Evolutionary conservation across 2,797 vertebrate species (phyloP).

Genomic region (Melanotaenia boesemani): DNA sequence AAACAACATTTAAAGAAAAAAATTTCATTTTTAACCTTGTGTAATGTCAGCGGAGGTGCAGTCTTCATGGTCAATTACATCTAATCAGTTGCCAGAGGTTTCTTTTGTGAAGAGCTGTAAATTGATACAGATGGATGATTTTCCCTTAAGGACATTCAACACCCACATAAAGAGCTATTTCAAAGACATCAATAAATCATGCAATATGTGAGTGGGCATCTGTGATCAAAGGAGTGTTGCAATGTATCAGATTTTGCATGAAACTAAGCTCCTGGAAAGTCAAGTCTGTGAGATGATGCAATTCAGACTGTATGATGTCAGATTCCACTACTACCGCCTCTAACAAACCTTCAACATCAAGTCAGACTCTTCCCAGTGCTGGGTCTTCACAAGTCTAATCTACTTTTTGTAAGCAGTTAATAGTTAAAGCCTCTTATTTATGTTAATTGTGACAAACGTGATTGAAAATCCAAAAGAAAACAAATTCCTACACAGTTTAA

Average conservation of each 20-base stretch:
- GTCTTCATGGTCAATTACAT: conserved; percentile 54
- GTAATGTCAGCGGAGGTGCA: background rate
- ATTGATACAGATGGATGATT: conserved; percentile 30
- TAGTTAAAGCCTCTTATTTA: background rate
- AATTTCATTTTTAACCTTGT: conserved; percentile 4
- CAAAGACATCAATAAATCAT: conserved; percentile 43
- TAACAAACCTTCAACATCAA: background rate
- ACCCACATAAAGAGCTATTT: conserved; percentile 43
- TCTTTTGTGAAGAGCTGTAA: conserved; percentile 32
- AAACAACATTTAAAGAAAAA: background rate
- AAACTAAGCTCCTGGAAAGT: background rate
- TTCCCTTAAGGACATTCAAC: conserved; percentile 45
- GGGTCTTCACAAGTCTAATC: background rate
- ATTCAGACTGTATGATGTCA: background rate
- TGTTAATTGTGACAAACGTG: background rate
- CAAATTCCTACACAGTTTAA: background rate
- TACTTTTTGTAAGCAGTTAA: background rate
- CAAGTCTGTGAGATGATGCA: background rate
- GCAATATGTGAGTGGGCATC: conserved; percentile 27
- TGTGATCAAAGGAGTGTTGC: conserved; percentile 38
- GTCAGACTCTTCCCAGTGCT: background rate
- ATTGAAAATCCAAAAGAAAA: background rate
- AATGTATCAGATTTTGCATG: background rate
- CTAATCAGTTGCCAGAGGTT: conserved; percentile 40
- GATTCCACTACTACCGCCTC: background rate